Percentiles rank a stretch among this genome's conserved stretches.
phyloP scores from a whole-genome alignment of 2,888 invertebrate genomes.

The Dasysyrphus tricinctus region DNA sequence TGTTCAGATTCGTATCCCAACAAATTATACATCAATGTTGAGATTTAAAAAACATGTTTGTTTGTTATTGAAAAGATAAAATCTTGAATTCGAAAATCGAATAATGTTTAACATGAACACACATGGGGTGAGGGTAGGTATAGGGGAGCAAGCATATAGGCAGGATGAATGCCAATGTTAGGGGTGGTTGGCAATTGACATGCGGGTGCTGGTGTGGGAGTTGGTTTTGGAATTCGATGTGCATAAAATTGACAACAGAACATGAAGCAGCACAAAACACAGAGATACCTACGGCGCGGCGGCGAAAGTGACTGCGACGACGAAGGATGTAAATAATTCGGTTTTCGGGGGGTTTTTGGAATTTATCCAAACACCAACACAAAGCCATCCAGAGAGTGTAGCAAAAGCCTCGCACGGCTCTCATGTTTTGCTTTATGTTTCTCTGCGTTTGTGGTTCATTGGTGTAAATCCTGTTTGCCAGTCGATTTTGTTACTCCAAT shows the following conservation, averaged over 20 bases:
- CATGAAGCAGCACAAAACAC: conserved; percentile 9
- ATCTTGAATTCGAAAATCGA: conserved; percentile 73
- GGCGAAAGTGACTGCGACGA: conserved; percentile 11
- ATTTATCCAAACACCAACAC: conserved; percentile 68
- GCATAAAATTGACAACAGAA: conserved; percentile 73
- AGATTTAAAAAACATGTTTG: conserved; percentile 74
- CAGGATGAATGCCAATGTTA: conserved; percentile 19
- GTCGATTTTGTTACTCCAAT: conserved; percentile 60
- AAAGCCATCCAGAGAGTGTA: conserved; percentile 15
- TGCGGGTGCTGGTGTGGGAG: conserved; percentile 24
- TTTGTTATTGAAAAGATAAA: conserved; percentile 76
- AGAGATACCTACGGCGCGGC: background rate
- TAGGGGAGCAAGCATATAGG: background rate
- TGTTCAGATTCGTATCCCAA: conserved; percentile 35
- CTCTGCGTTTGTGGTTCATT: conserved; percentile 56
- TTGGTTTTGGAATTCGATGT: conserved; percentile 68
- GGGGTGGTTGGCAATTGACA: conserved; percentile 36
- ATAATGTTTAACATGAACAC: conserved; percentile 72
- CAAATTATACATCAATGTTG: conserved; percentile 69
- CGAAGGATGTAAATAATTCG: conserved; percentile 72
- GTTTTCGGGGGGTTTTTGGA: conserved; percentile 66
- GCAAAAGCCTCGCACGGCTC: conserved; percentile 1
- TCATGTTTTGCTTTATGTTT: conserved; percentile 10
- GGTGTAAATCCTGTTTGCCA: conserved; percentile 53
- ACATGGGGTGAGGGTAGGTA: background rate